These are phyloP conservation scores for Leptinotarsa haldemani DNA, from an alignment of 2,888 invertebrate species.

Conservation along the genomic window DNA sequence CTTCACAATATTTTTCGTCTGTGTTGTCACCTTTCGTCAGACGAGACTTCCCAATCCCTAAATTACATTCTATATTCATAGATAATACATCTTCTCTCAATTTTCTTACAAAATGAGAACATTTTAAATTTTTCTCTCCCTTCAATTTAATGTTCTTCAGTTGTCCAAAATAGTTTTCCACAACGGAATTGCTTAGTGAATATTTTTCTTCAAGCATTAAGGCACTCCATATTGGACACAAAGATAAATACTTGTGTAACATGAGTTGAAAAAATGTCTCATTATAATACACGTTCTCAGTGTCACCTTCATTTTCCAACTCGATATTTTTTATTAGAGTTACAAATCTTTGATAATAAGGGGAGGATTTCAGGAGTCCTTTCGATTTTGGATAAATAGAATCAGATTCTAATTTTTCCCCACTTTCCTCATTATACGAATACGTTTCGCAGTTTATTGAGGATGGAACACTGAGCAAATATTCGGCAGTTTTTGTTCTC, in stretches of 20 bases:
- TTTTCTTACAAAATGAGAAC: not conserved
- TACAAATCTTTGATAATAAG: too few species aligned
- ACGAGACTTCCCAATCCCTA: too few species aligned
- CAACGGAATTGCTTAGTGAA: slow-evolving; percentile 25
- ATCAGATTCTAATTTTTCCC: too few species aligned
- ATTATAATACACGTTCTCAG: slow-evolving; percentile 7
- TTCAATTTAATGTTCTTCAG: slow-evolving; percentile 21
- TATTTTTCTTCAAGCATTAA: slow-evolving; percentile 16
- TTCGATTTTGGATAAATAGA: too few species aligned
- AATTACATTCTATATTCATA: not conserved
- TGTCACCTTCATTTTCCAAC: not conserved
- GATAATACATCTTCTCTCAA: slow-evolving; percentile 15
- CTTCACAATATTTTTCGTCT: slow-evolving; percentile 6
- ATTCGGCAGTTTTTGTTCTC: too few species aligned
- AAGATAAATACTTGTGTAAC: slow-evolving; percentile 28
- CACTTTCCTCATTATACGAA: too few species aligned
- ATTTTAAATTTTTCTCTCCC: too few species aligned
- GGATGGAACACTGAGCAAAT: too few species aligned
- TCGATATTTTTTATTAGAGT: not conserved
- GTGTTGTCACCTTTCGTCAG: too few species aligned
- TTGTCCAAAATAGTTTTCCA: slow-evolving; percentile 32
- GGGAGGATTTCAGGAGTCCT: too few species aligned
- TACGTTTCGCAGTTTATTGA: too few species aligned
- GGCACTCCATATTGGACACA: slow-evolving; percentile 30
- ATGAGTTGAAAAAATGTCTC: slow-evolving; percentile 7